Conservation (phyloP, 2,888 invertebrate genomes). For the Clanis bilineata region DNA sequence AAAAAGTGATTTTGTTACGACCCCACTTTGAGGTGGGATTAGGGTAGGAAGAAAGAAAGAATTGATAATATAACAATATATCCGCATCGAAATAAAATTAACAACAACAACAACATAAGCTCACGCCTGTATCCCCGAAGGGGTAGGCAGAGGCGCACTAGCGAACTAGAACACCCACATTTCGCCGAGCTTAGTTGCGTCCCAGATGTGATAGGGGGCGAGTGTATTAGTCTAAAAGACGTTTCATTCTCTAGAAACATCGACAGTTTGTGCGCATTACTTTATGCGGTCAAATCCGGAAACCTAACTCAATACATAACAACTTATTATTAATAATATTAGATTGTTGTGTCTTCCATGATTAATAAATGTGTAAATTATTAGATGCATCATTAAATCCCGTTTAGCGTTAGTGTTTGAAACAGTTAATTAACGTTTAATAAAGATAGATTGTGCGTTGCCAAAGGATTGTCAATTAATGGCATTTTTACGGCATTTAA, state of each 20-base stretch:
- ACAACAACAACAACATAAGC: too few species aligned
- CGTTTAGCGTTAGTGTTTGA: constrained; percentile 26
- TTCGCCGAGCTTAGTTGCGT: too few species aligned
- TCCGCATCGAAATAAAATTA: too few species aligned
- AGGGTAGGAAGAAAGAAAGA: too few species aligned
- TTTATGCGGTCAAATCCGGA: background rate
- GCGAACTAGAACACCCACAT: too few species aligned
- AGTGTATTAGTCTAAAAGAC: too few species aligned
- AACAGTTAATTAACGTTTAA: constrained; percentile 16
- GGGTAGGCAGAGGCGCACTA: too few species aligned
- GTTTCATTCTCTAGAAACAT: background rate
- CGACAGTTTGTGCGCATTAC: background rate
- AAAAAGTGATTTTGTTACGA: too few species aligned
- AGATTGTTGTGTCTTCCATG: constrained; percentile 52
- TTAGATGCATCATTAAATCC: constrained; percentile 36
- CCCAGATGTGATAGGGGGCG: too few species aligned
- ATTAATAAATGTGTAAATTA: constrained; percentile 37
- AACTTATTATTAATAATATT: constrained; percentile 26
- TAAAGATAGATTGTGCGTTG: background rate
- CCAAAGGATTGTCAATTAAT: background rate
- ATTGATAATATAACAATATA: too few species aligned
- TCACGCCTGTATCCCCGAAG: too few species aligned
- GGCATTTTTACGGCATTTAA: background rate
- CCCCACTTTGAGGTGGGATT: too few species aligned
- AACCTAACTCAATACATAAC: constrained; percentile 18